Conservation (phyloP, 2,797 vertebrate genomes). For the Poecilia velifera region DNA sequence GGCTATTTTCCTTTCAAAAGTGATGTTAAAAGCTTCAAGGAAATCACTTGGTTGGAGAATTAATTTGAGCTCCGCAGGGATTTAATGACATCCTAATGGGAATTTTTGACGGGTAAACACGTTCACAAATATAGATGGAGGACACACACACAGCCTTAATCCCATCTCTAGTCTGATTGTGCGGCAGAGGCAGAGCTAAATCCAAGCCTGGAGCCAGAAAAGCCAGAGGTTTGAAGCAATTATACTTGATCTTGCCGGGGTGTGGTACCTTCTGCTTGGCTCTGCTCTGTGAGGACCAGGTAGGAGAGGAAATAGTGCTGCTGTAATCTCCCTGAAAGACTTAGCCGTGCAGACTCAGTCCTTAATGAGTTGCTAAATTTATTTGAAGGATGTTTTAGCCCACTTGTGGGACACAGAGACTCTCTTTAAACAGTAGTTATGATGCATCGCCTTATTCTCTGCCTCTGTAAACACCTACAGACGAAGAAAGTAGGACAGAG, state of each 20-base stretch:
- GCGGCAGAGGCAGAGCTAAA: conserved; percentile 23
- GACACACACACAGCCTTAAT: conserved; percentile 15
- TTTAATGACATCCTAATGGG: conserved; percentile 26
- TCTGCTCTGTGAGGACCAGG: conserved; percentile 41
- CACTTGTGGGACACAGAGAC: conserved; percentile 60
- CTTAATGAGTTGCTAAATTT: conserved; percentile 72
- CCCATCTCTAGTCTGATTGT: conserved; percentile 33
- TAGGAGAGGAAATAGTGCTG: conserved; percentile 30
- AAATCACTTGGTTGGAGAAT: conserved; percentile 26
- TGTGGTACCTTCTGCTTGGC: conserved; percentile 38
- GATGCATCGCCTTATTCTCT: conserved; percentile 42
- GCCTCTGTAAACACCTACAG: conserved; percentile 37
- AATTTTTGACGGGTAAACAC: conserved; percentile 24
- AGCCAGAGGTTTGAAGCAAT: conserved; percentile 52
- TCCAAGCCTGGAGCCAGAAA: conserved; percentile 30
- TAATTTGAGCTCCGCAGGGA: conserved; percentile 17
- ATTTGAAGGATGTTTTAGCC: conserved; percentile 71
- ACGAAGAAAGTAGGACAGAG: conserved; percentile 57
- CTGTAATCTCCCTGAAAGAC: conserved; percentile 51
- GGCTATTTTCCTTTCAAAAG: conserved; percentile 47
- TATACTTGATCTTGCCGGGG: conserved; percentile 41
- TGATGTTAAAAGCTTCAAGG: conserved; percentile 28
- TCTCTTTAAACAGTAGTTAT: conserved; percentile 55
- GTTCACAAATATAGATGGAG: neutral
- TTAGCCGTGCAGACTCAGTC: conserved; percentile 38